These are phyloP conservation scores for Subanguina moxae DNA, from an alignment of 1,140 invertebrate species.

Conservation along the genomic window DNA sequence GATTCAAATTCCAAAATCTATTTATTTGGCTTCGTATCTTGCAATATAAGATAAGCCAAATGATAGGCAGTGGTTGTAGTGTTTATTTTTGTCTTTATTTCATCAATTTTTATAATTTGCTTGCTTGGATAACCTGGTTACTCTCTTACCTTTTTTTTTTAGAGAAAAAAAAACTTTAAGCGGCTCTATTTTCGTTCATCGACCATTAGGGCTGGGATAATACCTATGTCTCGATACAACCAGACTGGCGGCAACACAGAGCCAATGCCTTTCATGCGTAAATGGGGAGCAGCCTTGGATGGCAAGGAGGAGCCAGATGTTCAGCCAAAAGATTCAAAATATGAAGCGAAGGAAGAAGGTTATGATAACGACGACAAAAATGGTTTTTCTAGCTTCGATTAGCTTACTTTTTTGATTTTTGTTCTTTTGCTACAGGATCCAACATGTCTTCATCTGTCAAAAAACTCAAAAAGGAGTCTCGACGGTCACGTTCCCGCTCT, in stretches of 20 bases:
- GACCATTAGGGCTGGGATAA: too few relatives aligned
- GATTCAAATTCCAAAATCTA: too few relatives aligned
- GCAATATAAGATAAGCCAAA: too few relatives aligned
- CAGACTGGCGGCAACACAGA: conserved; percentile 52
- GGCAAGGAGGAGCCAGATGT: conserved; percentile 22
- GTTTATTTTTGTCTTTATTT: too few relatives aligned
- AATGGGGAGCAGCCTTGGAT: conserved; percentile 39
- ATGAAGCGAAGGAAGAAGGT: neutral
- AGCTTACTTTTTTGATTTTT: neutral
- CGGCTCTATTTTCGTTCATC: too few relatives aligned
- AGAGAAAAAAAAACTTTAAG: too few relatives aligned
- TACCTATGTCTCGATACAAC: conserved; percentile 6
- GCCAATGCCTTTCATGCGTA: conserved; percentile 55
- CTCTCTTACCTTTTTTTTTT: too few relatives aligned
- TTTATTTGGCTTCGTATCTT: too few relatives aligned
- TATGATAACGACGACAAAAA: neutral
- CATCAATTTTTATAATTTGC: too few relatives aligned
- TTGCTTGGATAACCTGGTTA: too few relatives aligned
- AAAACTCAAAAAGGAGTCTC: conserved; percentile 11
- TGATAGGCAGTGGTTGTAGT: too few relatives aligned
- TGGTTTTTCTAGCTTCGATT: neutral
- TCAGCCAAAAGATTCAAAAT: neutral
- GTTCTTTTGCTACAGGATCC: neutral
- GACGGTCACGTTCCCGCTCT: conserved; percentile 14
- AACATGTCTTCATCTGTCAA: conserved; percentile 2